Conservation (phyloP, 2,888 invertebrate genomes). For the Crocallis elinguaria region DNA sequence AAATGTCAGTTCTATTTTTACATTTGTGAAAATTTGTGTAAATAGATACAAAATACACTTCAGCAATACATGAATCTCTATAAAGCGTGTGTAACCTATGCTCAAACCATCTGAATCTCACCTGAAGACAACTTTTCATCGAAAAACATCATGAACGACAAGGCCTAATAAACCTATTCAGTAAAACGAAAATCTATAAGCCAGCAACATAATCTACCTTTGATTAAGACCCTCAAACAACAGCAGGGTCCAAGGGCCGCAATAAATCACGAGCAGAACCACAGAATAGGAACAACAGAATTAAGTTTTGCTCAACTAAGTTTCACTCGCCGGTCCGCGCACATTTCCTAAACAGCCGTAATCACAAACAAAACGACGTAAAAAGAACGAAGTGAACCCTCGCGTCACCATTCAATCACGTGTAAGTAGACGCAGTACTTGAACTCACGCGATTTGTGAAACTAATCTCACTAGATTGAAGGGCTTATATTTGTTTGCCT, state of each 20-base stretch:
- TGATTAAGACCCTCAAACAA: constrained; percentile 14
- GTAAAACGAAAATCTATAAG: neutral
- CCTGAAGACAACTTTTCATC: too few relatives aligned
- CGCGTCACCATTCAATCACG: constrained; percentile 36
- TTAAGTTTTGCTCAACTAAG: constrained; percentile 7
- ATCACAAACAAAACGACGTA: constrained; percentile 40
- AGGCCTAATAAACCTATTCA: too few relatives aligned
- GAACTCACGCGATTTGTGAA: constrained; percentile 2
- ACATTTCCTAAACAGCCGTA: constrained; percentile 32
- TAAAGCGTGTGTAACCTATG: too few relatives aligned
- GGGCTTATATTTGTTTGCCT: too few relatives aligned
- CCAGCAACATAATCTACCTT: constrained; percentile 9
- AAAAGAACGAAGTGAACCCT: constrained; percentile 40
- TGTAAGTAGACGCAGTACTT: constrained; percentile 14
- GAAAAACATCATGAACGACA: too few relatives aligned
- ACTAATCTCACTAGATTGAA: neutral
- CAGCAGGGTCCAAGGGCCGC: constrained; percentile 19
- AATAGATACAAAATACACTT: too few relatives aligned
- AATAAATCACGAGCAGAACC: constrained; percentile 17
- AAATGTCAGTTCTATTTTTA: too few relatives aligned
- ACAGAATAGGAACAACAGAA: neutral
- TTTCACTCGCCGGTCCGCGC: constrained; percentile 13
- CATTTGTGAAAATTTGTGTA: too few relatives aligned
- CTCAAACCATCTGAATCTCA: too few relatives aligned
- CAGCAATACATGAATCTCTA: too few relatives aligned